Evolutionary conservation across 2,113 vertebrate species (phyloP), one percentile per base, ranked within the genome.

Genomic region (Todiramphus chloris): DNA sequence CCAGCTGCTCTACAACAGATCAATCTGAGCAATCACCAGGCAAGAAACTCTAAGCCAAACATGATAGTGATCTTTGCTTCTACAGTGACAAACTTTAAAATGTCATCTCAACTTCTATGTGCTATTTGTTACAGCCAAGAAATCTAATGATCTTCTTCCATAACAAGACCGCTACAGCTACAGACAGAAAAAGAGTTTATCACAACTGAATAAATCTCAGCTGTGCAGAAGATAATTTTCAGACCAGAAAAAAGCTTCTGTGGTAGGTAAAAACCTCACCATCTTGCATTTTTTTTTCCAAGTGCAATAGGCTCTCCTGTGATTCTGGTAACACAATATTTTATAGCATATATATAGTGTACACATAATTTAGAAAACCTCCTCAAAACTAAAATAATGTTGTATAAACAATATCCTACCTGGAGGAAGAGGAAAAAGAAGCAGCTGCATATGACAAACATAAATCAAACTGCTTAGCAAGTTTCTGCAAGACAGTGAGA

Each of bases 81-180:
- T 51, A 79, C 35, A 87, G 46, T 81, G 92, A 93, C 51, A 95
- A 91, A 89, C 48, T 37, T 93, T 76, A 93, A 93, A 90, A 88
- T 76, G 74, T 23, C 88, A 93, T 80, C 53, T 88, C 83, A 83
- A 69, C 48, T 93, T 90, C 78, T 53, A 60, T 37, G 44, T 59
- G 37, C 27, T 85, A 59, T 87, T 85, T 91, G 48, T 93, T 79
- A 84, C 50, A 89, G 87, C 56, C 83, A 91, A 82, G 81, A 83
- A 90, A 90, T 60, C 64, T 77, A 89, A 74, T 63, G 10, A 78
- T 89, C 24, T 86, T 66, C 50, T 88, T 85, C 83, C 33, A 67
- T 64, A 90, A 86, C 56, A 89, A 84, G 66, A 59, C 87, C 81
- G 39, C 41, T 74, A 51, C 11, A 70, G 64, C 50, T 94, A 58